Evolutionary conservation across 2,888 invertebrate species (phyloP), one percentile per base, ranked within the genome.

Genomic region (Tigriopus californicus): DNA sequence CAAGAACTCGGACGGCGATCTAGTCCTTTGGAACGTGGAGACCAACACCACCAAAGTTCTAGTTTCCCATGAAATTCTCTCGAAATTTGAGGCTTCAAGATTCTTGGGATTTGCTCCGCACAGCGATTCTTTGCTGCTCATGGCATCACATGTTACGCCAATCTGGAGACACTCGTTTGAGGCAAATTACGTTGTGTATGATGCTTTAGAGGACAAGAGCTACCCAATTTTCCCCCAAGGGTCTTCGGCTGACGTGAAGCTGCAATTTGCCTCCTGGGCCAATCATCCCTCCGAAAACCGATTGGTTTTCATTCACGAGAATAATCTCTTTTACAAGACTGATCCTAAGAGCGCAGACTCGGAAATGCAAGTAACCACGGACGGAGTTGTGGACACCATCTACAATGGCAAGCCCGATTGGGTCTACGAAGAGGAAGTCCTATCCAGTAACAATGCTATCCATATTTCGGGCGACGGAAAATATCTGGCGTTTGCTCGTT

Each of bases 361-460:
- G 61, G 58, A 57, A 6, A 33, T 58, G 20, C 24, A 49, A 33
- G 53, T 59, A n/a, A 59, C 59, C 10, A 1, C 69, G 0, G 79
- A 76, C 65, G 82, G 82, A 1, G 73, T 78, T 64, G 71, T 74
- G 51, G 76, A 78, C 40, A 76, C 77, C 6, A 75, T 86, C 56
- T 82, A 82, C 67, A 83, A 90, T 70, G 91, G 90, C 25, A 79
- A 89, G 10, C 86, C 90, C 33, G 91, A 92, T 72, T 92, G 92
- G 92, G 83, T 92, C 1, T 92, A 91, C 72, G 91, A 91, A 78
- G 92, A 92, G 81, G 91, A 92, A 72, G 82, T 92, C 1, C 80
- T 92, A 66, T 76, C 79, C 55, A 79, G 83, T 0, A 84, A 83
- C 70, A 79, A 80, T 65, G 92, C 92, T 0, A 70, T 90, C 47